phyloP scores from a whole-genome alignment of 2,888 invertebrate genomes.

The Halictus ligatus region DNA sequence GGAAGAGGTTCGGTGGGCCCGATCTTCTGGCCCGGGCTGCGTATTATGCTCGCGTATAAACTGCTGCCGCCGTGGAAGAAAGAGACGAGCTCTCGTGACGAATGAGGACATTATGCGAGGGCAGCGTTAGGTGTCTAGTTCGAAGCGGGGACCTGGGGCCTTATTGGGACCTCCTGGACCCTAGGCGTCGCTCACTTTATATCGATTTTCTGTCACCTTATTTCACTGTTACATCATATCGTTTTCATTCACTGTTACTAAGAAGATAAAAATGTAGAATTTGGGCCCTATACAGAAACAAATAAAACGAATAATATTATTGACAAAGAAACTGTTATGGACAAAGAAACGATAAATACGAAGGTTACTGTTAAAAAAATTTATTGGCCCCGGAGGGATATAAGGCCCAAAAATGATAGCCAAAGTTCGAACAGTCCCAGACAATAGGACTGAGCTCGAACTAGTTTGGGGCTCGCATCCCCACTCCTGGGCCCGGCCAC shows the following conservation, averaged over 20 bases:
- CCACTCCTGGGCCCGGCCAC: neutral
- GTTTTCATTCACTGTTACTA: neutral
- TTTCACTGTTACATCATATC: neutral
- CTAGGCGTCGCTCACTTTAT: neutral
- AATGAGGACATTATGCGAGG: slow-evolving; percentile 78
- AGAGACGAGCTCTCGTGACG: slow-evolving; percentile 73
- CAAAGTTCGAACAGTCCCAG: neutral
- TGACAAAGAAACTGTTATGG: neutral
- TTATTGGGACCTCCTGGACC: neutral
- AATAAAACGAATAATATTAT: neutral
- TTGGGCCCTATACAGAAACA: neutral
- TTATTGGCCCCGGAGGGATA: neutral
- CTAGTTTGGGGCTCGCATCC: neutral
- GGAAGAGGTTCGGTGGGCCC: slow-evolving; percentile 41
- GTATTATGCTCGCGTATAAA: slow-evolving; percentile 39
- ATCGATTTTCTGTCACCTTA: neutral
- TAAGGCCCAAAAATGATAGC: neutral
- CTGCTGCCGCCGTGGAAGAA: slow-evolving; percentile 22
- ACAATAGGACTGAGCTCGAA: neutral
- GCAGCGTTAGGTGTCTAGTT: slow-evolving; percentile 75
- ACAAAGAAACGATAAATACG: neutral
- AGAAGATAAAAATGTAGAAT: neutral
- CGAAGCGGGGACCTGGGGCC: slow-evolving; percentile 72
- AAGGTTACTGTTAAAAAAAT: neutral
- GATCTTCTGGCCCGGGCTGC: slow-evolving; percentile 18